These are phyloP conservation scores for Diabrotica virgifera DNA, from an alignment of 1,140 invertebrate genomes.

Conservation along the genomic window DNA sequence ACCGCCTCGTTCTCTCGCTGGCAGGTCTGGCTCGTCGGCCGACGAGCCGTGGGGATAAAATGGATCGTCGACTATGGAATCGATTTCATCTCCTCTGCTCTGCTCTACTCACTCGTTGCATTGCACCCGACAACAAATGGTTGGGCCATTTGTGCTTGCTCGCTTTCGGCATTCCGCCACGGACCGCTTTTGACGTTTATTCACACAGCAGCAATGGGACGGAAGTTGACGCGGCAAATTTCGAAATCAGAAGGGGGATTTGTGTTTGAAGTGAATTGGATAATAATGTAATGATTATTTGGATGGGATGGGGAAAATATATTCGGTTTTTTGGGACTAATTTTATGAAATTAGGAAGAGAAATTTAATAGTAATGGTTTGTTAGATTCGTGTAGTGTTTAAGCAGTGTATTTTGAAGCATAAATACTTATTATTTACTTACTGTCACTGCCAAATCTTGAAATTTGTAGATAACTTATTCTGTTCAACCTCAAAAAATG, in stretches of 20 bases:
- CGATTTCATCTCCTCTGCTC: background rate
- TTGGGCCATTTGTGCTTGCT: background rate
- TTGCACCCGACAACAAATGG: background rate
- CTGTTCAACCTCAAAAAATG: too few relatives aligned
- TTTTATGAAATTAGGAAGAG: too few relatives aligned
- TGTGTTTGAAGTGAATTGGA: background rate
- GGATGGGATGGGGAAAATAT: background rate
- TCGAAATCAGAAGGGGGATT: background rate
- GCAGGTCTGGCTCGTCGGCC: background rate
- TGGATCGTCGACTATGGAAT: constrained; percentile 1
- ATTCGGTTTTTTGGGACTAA: constrained; percentile 1
- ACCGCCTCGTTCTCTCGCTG: background rate
- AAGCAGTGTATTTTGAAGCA: too few relatives aligned
- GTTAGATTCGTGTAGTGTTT: too few relatives aligned
- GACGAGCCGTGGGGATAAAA: background rate
- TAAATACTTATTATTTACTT: too few relatives aligned
- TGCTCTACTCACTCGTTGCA: background rate
- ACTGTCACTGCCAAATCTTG: too few relatives aligned
- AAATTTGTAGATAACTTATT: too few relatives aligned
- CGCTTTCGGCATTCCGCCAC: constrained; percentile 1
- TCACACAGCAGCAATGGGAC: constrained; percentile 1
- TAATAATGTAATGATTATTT: background rate
- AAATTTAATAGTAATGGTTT: too few relatives aligned
- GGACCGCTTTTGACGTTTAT: constrained; percentile 1
- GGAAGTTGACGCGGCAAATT: constrained; percentile 1